These are phyloP conservation scores for Sminthurides bifidus DNA, from an alignment of 1,140 invertebrate genomes.

Conservation along the genomic window DNA sequence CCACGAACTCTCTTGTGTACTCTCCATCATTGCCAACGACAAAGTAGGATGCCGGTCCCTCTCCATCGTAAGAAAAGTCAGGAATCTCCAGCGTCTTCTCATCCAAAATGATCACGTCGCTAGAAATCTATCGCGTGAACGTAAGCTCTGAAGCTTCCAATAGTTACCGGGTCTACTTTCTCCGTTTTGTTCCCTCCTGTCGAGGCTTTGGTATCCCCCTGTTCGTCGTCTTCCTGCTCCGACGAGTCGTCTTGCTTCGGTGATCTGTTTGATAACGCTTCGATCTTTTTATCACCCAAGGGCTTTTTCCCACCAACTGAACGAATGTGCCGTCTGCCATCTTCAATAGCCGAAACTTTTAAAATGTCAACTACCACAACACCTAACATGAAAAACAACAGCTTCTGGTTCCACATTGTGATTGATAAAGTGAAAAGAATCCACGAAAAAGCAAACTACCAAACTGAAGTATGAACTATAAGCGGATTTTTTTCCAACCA, in stretches of 20 bases:
- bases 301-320: no score
- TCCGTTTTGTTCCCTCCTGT: neutral
- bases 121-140: slow-evolving; percentile 3
- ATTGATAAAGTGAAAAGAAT: no score
- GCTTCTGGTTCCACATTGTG: no score
- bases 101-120: slow-evolving; percentile 16
- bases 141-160: slow-evolving; percentile 1
- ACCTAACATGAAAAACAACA: neutral
- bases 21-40: slow-evolving; percentile 19
- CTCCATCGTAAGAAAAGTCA: slow-evolving; percentile 16
- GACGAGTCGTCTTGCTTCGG: neutral
- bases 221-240: neutral
- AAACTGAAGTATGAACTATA: no score
- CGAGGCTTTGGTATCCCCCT: neutral
- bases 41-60: slow-evolving; percentile 29
- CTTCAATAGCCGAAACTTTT: neutral
- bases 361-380: neutral
- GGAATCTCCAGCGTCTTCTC: slow-evolving; percentile 21
- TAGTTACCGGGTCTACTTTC: neutral
- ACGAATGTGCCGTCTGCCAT: neutral
- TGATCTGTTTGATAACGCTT: neutral
- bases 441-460: no score
- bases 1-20: slow-evolving; percentile 21
- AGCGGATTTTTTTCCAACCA: no score
- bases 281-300: no score